Base-by-base conservation (phyloP, 1,140 invertebrate species). In the Bicyclus anynana region DNA sequence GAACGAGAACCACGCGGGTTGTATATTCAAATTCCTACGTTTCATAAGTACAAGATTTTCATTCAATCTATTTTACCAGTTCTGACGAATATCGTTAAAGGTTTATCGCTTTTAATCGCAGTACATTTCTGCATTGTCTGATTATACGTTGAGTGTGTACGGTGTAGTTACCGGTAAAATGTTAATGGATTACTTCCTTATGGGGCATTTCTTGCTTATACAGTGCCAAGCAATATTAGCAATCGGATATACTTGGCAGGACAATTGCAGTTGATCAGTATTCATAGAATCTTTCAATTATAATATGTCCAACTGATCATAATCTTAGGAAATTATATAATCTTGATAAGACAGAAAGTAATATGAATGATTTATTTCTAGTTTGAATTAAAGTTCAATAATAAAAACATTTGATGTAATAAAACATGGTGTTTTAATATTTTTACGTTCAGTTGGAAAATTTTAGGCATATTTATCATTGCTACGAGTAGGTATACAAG, bases 111-210 rank as follows among this genome's bases (percentile, higher is more conserved):
- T 33, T 33, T 76, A 75, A 77, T 77, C 67, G 63, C 61, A 62
- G 46, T 62, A 67, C 68, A 76, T 76, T 72, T 67, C 65, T 48
- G 62, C 40, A 66, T 69, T 69, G 65, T 60, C 66, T 55, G 62
- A 72, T 71, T 62, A 63, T 62, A 62, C 51, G 29, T 53, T 67
- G 62, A 75, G 69, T 82, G 74, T 73, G n/a, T n/a, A n/a, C n/a
- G n/a, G n/a, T n/a, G 67, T 76, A 58, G 70, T 75, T 62, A 65
- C 53, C 13, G 61, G 65, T 63, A 69, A 77, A 79, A 80, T 74
- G 73, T 70, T 81, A 84, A 80, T 81, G 57, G 63, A 57, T 65
- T 62, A 64, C 64, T 62, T 53, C 67, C 66, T 69, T 72, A 69
- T 62, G 55, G 13, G 66, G 66, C 14, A 29, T 57, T 46, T 65